phyloP scores from a whole-genome alignment of 2,888 invertebrate genomes.

The Polia nebulosa region DNA sequence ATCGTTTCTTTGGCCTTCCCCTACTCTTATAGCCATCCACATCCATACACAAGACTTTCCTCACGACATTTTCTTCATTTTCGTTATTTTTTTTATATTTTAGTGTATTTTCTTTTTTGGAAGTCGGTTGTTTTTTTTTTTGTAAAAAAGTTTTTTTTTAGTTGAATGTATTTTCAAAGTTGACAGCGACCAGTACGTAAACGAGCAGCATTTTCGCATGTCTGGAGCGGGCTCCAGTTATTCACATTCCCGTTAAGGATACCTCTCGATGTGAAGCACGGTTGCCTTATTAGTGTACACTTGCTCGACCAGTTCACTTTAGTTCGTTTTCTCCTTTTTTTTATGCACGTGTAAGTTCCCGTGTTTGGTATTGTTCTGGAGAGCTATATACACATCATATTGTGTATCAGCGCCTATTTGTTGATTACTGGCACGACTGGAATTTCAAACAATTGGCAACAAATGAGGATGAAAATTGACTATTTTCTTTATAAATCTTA shows the following conservation, averaged over 20 bases:
- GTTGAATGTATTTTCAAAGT: too few species aligned
- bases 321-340: constrained; percentile 40
- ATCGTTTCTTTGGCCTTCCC: too few species aligned
- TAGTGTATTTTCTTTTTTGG: too few species aligned
- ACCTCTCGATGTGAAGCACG: constrained; percentile 23
- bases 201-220: constrained; percentile 11
- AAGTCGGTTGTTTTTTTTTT: too few species aligned
- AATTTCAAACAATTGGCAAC: background rate
- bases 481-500: too few species aligned
- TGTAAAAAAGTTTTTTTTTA: too few species aligned
- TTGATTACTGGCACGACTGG: background rate
- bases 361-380: background rate
- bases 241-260: constrained; percentile 48
- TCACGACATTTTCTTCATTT: too few species aligned
- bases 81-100: too few species aligned
- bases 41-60: too few species aligned
- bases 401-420: background rate
- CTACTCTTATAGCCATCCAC: too few species aligned
- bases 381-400: background rate
- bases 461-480: too few species aligned
- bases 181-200: background rate
- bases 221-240: constrained; percentile 34
- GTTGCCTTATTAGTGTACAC: constrained; percentile 32
- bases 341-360: constrained; percentile 30
- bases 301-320: constrained; percentile 24